These are phyloP conservation scores for Ahaetulla prasina DNA, from an alignment of 2,113 vertebrate genomes.

Conservation along the genomic window DNA sequence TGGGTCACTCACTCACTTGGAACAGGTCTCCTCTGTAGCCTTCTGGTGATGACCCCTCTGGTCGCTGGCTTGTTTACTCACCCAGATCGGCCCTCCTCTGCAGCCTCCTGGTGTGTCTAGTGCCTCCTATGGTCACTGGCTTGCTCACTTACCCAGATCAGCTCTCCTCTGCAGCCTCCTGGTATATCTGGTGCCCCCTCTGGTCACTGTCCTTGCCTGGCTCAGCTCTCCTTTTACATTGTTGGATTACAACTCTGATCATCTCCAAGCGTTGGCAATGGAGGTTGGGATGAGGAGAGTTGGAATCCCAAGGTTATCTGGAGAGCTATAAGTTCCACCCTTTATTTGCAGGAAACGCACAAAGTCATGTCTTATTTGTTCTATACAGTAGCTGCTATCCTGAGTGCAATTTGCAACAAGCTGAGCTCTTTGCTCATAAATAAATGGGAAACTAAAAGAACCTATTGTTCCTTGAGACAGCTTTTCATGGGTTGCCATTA, in stretches of 20 bases:
- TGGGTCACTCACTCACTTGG: too few species aligned
- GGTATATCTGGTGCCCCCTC: not conserved
- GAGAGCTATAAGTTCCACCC: not conserved
- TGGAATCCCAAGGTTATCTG: not conserved
- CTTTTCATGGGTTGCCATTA: not conserved
- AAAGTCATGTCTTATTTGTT: not conserved
- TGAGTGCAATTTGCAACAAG: not conserved
- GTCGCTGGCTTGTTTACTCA: too few species aligned
- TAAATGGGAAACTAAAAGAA: not conserved
- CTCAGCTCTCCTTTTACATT: not conserved
- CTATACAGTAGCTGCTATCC: not conserved
- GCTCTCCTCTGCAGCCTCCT: not conserved
- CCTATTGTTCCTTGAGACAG: accelerated
- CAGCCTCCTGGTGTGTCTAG: not conserved
- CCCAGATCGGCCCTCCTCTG: too few species aligned
- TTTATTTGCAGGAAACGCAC: not conserved
- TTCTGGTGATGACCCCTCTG: too few species aligned
- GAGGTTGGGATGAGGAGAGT: not conserved
- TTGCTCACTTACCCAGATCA: too few species aligned
- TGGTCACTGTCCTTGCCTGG: not conserved
- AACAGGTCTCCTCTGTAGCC: too few species aligned
- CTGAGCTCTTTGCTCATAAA: not conserved
- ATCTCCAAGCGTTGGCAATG: not conserved
- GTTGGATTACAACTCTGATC: not conserved
- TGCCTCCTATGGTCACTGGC: not conserved